Evolutionary conservation across 2,888 invertebrate species (phyloP).

Genomic region (Brachypterus glaber): DNA sequence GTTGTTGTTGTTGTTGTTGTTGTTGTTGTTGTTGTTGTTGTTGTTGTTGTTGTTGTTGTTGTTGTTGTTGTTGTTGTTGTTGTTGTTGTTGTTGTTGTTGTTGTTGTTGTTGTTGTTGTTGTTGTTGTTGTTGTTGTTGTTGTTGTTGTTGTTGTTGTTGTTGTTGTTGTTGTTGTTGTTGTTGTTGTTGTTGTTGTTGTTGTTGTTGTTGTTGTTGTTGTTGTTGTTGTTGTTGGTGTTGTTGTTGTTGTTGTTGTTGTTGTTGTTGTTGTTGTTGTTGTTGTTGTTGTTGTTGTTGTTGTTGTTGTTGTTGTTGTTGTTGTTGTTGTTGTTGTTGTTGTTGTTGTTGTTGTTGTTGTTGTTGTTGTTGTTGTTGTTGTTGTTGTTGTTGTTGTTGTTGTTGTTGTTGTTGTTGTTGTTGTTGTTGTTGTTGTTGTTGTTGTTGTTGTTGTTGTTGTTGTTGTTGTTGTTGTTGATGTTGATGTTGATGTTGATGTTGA

Average conservation of each 20-base stretch:
- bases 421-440: background rate
- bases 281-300: too few relatives aligned
- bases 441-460: background rate
- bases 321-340: background rate
- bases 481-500: background rate
- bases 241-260: too few relatives aligned
- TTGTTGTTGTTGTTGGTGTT: too few relatives aligned
- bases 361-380: background rate
- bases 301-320: background rate
- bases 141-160: background rate
- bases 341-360: background rate
- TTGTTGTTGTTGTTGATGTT: background rate
- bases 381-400: background rate
- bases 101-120: background rate
- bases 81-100: background rate
- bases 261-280: too few relatives aligned
- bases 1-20: background rate
- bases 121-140: background rate
- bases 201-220: background rate
- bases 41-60: background rate
- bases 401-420: background rate
- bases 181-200: background rate
- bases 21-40: background rate
- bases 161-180: background rate
- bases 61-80: background rate